A percentile compares a stretch with the other conserved stretches of the same genome.
phyloP scores from a whole-genome alignment of 2,797 vertebrate genomes.

The Cossypha niveicapilla region DNA sequence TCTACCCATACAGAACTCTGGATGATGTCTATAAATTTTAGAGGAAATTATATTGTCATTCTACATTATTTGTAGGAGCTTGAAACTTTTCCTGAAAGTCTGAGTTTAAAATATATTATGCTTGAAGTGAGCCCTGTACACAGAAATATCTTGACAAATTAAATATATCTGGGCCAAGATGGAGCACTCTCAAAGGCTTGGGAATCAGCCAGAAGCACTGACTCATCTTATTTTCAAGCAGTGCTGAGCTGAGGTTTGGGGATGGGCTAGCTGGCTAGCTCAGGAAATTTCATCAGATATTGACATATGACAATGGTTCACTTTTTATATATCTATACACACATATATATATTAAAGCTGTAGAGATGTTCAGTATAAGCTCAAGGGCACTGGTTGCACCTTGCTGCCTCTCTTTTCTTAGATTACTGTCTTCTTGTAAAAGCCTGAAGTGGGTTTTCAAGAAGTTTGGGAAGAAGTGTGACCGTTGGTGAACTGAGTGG shows the following conservation, averaged over 20 bases:
- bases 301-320: not conserved
- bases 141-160: not conserved
- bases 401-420: not conserved
- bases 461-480: not conserved
- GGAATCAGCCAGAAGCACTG: conserved; percentile 10
- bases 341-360: not conserved
- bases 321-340: not conserved
- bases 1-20: not conserved
- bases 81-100: not conserved
- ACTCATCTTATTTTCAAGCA: not conserved
- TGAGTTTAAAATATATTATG: not conserved
- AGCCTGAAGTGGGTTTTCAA: not conserved
- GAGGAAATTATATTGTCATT: not conserved
- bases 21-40: not conserved
- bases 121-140: not conserved
- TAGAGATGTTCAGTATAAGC: not conserved
- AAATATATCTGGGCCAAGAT: conserved; percentile 1
- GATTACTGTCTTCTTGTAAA: not conserved
- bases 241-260: not conserved
- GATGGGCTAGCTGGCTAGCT: not conserved
- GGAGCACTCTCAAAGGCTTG: conserved; percentile 1
- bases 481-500: not conserved
- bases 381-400: not conserved
- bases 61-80: not conserved
- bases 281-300: not conserved